Base-by-base conservation (phyloP, 2,797 vertebrate genomes). In the Steatocranus sp. region DNA sequence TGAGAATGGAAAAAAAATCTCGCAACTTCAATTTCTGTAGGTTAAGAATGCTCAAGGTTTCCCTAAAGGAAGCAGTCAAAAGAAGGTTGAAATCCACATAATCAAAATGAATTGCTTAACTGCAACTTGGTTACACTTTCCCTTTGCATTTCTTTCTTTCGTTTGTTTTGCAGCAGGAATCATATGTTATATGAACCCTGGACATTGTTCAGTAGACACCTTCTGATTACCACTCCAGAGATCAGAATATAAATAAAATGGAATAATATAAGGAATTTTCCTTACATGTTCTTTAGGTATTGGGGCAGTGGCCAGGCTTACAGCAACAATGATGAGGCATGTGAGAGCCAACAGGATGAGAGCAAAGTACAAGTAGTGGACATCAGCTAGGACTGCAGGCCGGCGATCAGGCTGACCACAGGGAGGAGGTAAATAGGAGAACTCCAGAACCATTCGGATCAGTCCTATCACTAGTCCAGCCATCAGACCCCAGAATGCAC, bases 281-380 rank as follows among this genome's bases (percentile, higher is more conserved):
- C 97, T 97, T 93, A 97, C 98, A 90, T 98, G 94, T 68, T 97
- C 92, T 68, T 97, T 90, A 4, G 97, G 95, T 89, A 98, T 96
- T 0, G 97, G 96, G 1, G 95, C 76, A 1, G 98, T 98, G 85
- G 93, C 96, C 83, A 99, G 92, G 81, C 98, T 99, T 87, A 99
- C 54, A 0, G 82, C 54, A 51, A 93, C 5, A 2, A 96, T 98
- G 87, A 97, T 56, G 1, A 96, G 9, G 1, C 90, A 90, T 0
- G 96, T 97, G 79, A 99, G 66, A 73, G 48, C 94, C 3, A 96
- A 96, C 70, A 99, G 96, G 51, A 99, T 93, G 27, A 99, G 93
- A 3, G 98, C 98, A n/a, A 99, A 99, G 95, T 99, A 98, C 75
- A 99, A 96, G 90, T 99, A 99, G 91, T 99, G 98, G 73, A 99